These are phyloP conservation scores for Chaetorhynchus papuensis DNA, from an alignment of 2,113 vertebrate genomes.

Conservation along the genomic window DNA sequence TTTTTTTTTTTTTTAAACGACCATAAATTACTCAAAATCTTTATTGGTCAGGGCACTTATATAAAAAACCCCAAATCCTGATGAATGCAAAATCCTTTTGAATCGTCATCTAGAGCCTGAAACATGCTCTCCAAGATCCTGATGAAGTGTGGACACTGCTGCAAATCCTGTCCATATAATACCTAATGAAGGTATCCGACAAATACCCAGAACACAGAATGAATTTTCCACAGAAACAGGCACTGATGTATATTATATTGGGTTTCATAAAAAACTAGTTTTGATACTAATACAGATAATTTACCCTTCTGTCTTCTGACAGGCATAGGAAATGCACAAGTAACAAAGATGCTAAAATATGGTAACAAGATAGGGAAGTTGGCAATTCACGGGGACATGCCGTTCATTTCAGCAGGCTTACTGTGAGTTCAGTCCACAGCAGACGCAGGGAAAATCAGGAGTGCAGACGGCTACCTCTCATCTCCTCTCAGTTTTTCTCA, in stretches of 20 bases:
- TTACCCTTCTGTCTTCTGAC: neutral
- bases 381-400: neutral
- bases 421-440: neutral
- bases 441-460: neutral
- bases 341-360: neutral
- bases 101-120: neutral
- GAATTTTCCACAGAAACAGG: neutral
- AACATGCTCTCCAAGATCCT: neutral
- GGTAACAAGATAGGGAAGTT: neutral
- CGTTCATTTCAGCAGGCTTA: neutral
- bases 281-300: neutral
- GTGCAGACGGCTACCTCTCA: neutral
- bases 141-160: neutral
- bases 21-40: neutral
- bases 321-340: neutral
- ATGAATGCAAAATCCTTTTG: neutral
- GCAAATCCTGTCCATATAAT: neutral
- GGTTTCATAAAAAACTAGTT: neutral
- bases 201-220: neutral
- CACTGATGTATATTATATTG: accelerated
- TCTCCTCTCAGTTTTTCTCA: neutral
- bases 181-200: neutral
- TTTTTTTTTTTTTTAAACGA: neutral
- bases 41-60: neutral
- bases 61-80: neutral